Conservation (phyloP, 2,888 invertebrate species). For the Hoplodrina blanda region DNA sequence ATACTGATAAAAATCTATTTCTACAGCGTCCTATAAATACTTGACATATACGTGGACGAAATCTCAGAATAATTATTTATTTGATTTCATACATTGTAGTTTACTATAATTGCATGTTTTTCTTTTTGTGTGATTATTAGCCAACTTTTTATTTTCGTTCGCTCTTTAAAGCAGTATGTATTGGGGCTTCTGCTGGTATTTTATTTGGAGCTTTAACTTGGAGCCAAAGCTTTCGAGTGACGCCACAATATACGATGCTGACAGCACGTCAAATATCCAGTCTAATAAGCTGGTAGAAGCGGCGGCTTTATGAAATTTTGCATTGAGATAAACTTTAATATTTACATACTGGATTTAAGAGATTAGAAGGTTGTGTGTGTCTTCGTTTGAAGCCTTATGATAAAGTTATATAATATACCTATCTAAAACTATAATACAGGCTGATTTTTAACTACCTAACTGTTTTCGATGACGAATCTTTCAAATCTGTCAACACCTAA, state of each 20-base stretch:
- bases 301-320: slow-evolving; percentile 19
- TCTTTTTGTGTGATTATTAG: too few relatives aligned
- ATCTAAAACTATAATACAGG: neutral
- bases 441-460: too few relatives aligned
- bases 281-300: slow-evolving; percentile 7
- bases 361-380: neutral
- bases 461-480: too few relatives aligned
- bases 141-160: too few relatives aligned
- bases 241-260: slow-evolving; percentile 11
- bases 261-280: slow-evolving; percentile 25
- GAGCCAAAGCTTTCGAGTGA: neutral
- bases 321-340: neutral
- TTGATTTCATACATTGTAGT: too few relatives aligned
- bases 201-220: neutral
- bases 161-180: neutral
- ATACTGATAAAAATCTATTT: too few relatives aligned
- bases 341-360: neutral
- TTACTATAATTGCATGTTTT: too few relatives aligned
- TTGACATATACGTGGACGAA: too few relatives aligned
- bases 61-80: too few relatives aligned
- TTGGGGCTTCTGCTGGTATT: slow-evolving; percentile 24
- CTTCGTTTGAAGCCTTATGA: neutral
- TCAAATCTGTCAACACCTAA: too few relatives aligned
- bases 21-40: too few relatives aligned
- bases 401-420: neutral